These are phyloP conservation scores for Teinopalpus imperialis DNA, from an alignment of 2,888 invertebrate species.

Conservation along the genomic window DNA sequence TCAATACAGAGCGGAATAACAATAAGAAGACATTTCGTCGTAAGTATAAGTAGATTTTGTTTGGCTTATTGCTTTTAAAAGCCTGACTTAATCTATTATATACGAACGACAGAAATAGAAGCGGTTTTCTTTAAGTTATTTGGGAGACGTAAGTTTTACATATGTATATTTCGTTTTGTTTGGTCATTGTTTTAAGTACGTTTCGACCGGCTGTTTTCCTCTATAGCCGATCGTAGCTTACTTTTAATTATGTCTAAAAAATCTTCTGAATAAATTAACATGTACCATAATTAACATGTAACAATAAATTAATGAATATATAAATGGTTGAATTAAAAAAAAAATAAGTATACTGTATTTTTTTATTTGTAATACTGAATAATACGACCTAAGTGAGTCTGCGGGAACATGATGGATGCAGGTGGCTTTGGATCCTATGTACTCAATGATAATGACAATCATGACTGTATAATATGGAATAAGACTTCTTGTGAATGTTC, in stretches of 20 bases:
- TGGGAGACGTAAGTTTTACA: background rate
- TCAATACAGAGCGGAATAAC: no score
- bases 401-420: no score
- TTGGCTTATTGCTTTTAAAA: slow-evolving; percentile 36
- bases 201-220: slow-evolving; percentile 43
- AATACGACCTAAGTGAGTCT: no score
- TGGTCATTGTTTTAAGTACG: slow-evolving; percentile 50
- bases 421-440: no score
- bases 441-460: no score
- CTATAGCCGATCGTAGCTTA: slow-evolving; percentile 43
- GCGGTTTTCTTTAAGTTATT: slow-evolving; percentile 1
- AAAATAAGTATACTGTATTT: no score
- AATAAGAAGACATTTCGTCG: slow-evolving; percentile 27
- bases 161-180: slow-evolving; percentile 12
- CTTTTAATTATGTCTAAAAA: slow-evolving; percentile 39
- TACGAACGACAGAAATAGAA: slow-evolving; percentile 30
- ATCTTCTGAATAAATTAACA: background rate
- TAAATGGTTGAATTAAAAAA: no score
- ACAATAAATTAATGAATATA: no score
- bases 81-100: slow-evolving; percentile 39
- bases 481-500: no score
- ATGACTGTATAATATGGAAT: no score
- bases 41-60: slow-evolving; percentile 38
- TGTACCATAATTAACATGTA: no score
- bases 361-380: no score